Evolutionary conservation across 2,797 vertebrate genomes (phyloP).

Genomic region (Ptychobarbus kaznakovi): DNA sequence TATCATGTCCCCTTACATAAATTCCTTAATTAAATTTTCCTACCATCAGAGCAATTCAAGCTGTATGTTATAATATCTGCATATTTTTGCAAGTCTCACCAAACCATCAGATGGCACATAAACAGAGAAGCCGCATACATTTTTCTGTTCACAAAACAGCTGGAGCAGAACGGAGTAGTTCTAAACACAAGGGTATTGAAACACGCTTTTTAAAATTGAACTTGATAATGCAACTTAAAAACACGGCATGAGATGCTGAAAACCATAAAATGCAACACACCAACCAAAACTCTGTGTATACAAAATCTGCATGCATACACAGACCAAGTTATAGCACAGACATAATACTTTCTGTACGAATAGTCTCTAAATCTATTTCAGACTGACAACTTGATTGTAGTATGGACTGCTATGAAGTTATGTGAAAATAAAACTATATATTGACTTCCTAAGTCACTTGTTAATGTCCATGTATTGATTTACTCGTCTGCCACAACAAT

Average conservation of each 20-base stretch:
- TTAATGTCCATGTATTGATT: background rate
- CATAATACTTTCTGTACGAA: background rate
- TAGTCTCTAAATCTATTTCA: background rate
- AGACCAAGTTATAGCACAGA: background rate
- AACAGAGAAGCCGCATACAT: background rate
- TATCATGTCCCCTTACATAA: background rate
- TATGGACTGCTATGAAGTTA: constrained; percentile 5
- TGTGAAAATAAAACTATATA: constrained; percentile 23
- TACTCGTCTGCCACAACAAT: background rate
- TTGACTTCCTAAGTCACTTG: background rate
- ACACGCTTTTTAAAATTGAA: constrained; percentile 8
- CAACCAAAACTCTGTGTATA: background rate
- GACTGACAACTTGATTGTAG: constrained; percentile 14
- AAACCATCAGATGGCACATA: background rate
- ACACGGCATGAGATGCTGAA: background rate
- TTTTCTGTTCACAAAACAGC: background rate
- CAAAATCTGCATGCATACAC: background rate
- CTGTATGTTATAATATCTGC: background rate
- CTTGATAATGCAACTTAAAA: background rate
- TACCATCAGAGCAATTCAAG: background rate
- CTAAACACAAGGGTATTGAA: background rate
- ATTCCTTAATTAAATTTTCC: background rate
- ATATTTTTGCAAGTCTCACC: background rate
- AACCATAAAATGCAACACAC: constrained; percentile 2
- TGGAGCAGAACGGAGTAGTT: background rate